Conservation (phyloP, 2,797 vertebrate species). For the Denticeps clupeoides region DNA sequence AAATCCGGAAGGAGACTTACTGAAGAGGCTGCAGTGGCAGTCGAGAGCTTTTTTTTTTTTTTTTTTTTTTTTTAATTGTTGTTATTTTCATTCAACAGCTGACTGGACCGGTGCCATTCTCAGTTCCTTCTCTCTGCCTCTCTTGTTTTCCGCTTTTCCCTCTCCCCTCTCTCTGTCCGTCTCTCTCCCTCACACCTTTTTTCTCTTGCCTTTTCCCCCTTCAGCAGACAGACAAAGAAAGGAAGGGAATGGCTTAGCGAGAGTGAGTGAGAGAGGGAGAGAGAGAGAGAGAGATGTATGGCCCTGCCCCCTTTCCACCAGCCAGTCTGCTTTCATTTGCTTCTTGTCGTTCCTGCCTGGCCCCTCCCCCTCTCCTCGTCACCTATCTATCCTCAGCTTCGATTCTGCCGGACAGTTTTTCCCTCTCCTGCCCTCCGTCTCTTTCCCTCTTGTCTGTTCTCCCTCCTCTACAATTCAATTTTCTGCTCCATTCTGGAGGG, state of each 20-base stretch:
- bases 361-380: conserved; percentile 15
- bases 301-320: conserved; percentile 29
- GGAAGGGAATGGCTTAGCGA: conserved; percentile 27
- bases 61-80: conserved; percentile 19
- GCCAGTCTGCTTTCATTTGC: conserved; percentile 27
- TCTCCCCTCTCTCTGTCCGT: conserved; percentile 13
- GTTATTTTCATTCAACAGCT: conserved; percentile 41
- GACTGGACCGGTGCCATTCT: conserved; percentile 29
- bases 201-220: conserved; percentile 28
- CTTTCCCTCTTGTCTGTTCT: conserved; percentile 37
- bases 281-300: conserved; percentile 11
- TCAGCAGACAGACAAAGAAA: conserved; percentile 40
- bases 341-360: conserved; percentile 14
- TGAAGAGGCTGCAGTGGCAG: conserved; percentile 15
- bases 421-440: conserved; percentile 30
- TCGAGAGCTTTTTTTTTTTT: too few species aligned
- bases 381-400: conserved; percentile 27
- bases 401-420: conserved; percentile 29
- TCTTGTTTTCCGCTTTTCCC: neutral
- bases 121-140: conserved; percentile 16
- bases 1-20: conserved; percentile 21
- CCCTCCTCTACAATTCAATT: neutral
- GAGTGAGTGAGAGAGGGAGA: conserved; percentile 15
- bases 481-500: too few species aligned
- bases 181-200: conserved; percentile 25